phyloP scores from a whole-genome alignment of 2,888 invertebrate species.

The Eupithecia subfuscata region DNA sequence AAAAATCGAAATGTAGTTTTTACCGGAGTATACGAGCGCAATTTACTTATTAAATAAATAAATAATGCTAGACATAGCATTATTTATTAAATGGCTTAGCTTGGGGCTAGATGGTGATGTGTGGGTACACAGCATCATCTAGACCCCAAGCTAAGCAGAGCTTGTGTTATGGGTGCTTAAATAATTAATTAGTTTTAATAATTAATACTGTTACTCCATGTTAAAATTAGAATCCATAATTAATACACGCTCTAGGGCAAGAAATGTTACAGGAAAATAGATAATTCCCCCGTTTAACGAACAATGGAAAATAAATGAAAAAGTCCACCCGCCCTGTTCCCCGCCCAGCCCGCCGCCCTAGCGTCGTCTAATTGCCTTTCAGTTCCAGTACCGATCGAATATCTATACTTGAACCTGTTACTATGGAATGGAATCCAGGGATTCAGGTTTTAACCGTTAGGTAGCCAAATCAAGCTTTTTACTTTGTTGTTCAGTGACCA shows the following conservation, averaged over 20 bases:
- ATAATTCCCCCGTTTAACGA: not conserved
- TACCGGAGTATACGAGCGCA: no score
- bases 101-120: no score
- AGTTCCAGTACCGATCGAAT: not conserved
- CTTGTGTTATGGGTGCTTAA: no score
- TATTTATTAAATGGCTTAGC: no score
- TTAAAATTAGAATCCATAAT: not conserved
- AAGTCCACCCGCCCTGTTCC: not conserved
- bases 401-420: not conserved
- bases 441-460: not conserved
- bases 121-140: no score
- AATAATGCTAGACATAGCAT: no score
- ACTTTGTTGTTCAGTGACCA: no score
- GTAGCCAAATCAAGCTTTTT: no score
- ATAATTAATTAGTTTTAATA: no score
- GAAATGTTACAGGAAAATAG: not conserved
- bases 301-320: not conserved
- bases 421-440: not conserved
- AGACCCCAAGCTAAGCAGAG: no score
- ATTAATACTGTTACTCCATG: not conserved
- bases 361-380: not conserved
- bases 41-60: no score
- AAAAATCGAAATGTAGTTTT: no score
- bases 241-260: not conserved
- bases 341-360: not conserved